Conservation (phyloP, 1,140 invertebrate species). For the Phymorhynchus buccinoides region DNA sequence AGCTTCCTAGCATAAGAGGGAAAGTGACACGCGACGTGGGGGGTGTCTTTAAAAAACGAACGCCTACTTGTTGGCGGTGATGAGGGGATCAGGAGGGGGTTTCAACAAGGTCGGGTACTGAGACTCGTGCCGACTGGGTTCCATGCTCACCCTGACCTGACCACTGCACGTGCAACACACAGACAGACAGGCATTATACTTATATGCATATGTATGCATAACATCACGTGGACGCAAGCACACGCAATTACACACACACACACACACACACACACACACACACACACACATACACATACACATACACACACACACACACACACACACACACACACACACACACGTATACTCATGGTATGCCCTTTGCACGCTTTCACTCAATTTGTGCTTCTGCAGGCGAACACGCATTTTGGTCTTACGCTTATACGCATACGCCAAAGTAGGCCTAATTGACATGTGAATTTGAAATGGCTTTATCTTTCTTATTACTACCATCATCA, state of each 20-base stretch:
- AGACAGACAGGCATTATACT: no score
- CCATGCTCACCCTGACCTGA: constrained; percentile 63
- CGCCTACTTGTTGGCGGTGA: constrained; percentile 1
- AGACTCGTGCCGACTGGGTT: constrained; percentile 57
- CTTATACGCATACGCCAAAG: no score
- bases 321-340: no score
- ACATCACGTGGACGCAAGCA: neutral
- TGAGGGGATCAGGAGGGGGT: constrained; percentile 35
- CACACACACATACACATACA: neutral
- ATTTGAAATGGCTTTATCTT: no score
- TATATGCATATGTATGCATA: neutral
- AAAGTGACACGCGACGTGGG: neutral
- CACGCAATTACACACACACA: neutral
- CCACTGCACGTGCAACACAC: constrained; percentile 59
- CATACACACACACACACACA: neutral
- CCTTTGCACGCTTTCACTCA: no score
- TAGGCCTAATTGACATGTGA: no score
- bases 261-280: neutral
- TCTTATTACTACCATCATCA: no score
- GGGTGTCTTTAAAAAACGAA: no score
- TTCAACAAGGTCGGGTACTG: constrained; percentile 60
- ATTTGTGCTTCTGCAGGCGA: no score
- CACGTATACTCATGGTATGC: no score
- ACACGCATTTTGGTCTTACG: no score
- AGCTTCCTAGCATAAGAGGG: no score